Evolutionary conservation across 1,140 invertebrate genomes (phyloP), one percentile per base, ranked within the genome.

Genomic region (Asbolus verrucosus): DNA sequence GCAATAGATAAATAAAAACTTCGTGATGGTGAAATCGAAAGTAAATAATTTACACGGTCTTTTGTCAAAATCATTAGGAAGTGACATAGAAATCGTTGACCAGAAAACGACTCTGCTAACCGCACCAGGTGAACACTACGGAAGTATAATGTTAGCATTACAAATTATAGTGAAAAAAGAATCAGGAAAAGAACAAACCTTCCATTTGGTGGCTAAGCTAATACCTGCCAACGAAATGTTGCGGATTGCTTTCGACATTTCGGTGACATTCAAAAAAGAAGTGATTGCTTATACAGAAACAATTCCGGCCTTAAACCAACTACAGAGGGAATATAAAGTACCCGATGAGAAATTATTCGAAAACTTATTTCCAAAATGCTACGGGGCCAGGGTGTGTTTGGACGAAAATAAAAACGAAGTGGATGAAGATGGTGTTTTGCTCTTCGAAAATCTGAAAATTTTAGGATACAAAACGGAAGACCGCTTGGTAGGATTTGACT

Each of bases 181-280:
- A 2, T 63, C 75, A 30, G 76, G 73, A 5, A 73, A 77, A 11
- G 60, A 77, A 6, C 75, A 82, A 43, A 77, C 78, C 0, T 69
- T 86, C 6, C 77, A 85, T 59, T 46, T 88, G 0, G 86, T 88
- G 6, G 84, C 83, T 0, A 89, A 89, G 76, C 77, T 88, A 33
- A 86, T 87, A 1, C 83, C 87, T 0, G 85, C 82, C 1, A 88
- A 86, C 16, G 81, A 83, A 1, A 82, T 87, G 60, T 78, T 86
- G 1, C 75, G 85, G 67, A 78, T 84, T 16, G 76, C 87, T 6
- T 88, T 89, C 71, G 83, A 87, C 71, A 85, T 85, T 6, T 83
- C 85, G 19, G 75, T 86, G 0, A 85, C 87, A 0, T 88, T 87
- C 67, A 79, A 83, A 2, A 88, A 87, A 19, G 87, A 89, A 75